phyloP scores from a whole-genome alignment of 1,140 invertebrate species.

The Lepidurus apus region DNA sequence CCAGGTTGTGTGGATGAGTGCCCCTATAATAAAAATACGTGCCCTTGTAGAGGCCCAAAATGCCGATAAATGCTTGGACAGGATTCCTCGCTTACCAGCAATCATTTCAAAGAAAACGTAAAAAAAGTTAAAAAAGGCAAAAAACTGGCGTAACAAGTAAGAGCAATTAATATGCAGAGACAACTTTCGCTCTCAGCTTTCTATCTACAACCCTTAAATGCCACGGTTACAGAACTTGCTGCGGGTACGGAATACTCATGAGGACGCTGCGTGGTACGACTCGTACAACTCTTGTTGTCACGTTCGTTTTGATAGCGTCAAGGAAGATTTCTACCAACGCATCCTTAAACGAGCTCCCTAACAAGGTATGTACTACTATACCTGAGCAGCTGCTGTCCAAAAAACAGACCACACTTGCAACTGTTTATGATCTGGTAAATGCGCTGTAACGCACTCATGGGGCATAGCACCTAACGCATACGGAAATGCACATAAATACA shows the following conservation, averaged over 20 bases:
- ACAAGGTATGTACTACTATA: too few species aligned
- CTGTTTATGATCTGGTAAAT: neutral
- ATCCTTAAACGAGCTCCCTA: too few species aligned
- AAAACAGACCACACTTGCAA: neutral
- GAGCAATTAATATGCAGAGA: slow-evolving; percentile 22
- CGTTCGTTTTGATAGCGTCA: too few species aligned
- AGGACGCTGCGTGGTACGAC: neutral
- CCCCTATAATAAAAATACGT: neutral
- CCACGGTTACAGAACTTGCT: neutral
- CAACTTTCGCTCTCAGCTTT: slow-evolving; percentile 21
- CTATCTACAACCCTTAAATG: neutral
- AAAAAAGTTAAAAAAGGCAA: neutral
- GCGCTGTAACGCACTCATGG: neutral
- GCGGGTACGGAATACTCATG: neutral
- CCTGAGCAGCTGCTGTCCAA: neutral
- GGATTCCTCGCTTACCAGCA: neutral
- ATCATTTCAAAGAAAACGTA: neutral
- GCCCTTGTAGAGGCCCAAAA: neutral
- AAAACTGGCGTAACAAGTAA: neutral
- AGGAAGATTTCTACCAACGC: too few species aligned
- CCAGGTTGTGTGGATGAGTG: neutral
- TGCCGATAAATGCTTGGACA: neutral
- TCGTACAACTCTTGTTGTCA: neutral
- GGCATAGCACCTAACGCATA: neutral
- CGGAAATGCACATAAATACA: neutral